These are phyloP conservation scores for Andrena trimmerana DNA, from an alignment of 2,888 invertebrate species.

Conservation along the genomic window DNA sequence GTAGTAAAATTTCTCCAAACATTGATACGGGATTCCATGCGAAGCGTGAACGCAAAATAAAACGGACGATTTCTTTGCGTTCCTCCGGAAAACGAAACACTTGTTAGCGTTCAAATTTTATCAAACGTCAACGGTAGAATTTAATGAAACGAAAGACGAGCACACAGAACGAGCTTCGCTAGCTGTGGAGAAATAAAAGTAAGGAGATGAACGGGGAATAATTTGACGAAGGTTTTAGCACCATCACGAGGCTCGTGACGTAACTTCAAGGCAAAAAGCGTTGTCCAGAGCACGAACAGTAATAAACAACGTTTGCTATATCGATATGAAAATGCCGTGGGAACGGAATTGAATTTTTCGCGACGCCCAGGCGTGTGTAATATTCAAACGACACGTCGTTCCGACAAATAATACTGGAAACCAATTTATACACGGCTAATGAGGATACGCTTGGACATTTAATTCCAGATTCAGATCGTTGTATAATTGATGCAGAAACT, in stretches of 20 bases:
- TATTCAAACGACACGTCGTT: constrained; percentile 15
- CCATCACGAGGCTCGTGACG: too few species aligned
- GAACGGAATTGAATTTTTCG: constrained; percentile 24
- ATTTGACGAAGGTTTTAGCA: not conserved
- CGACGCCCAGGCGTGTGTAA: not conserved
- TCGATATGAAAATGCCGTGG: constrained; percentile 4
- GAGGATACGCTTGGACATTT: not conserved
- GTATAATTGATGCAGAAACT: constrained; percentile 26
- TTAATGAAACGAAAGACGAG: not conserved
- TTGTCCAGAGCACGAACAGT: not conserved
- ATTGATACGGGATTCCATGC: constrained; percentile 21
- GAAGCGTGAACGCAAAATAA: constrained; percentile 30
- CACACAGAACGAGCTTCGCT: not conserved
- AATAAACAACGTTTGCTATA: not conserved
- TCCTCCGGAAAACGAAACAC: not conserved
- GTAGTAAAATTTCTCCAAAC: constrained; percentile 1
- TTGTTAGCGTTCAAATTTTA: constrained; percentile 13
- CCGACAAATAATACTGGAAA: constrained; percentile 13
- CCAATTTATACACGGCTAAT: constrained; percentile 21
- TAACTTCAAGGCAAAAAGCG: not conserved
- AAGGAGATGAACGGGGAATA: not conserved
- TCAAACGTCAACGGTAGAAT: not conserved
- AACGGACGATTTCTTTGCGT: not conserved
- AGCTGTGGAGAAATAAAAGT: not conserved
- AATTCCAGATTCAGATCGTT: not conserved